Conservation (phyloP, 2,888 invertebrate genomes). For the Caenorhabditis macrosperma region DNA sequence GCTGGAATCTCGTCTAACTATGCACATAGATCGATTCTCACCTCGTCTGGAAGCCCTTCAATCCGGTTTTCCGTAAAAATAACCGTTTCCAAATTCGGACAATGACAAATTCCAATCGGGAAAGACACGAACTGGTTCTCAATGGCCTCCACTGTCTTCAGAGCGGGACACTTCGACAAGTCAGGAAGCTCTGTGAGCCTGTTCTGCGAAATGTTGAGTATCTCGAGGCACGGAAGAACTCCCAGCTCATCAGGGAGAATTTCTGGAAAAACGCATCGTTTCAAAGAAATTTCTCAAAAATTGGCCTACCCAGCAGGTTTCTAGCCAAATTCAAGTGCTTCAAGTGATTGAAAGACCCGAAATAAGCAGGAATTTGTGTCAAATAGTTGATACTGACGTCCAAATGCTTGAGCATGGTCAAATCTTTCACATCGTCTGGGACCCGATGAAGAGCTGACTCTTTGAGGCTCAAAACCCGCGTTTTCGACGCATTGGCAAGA, state of each 20-base stretch:
- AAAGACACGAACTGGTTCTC: constrained; percentile 43
- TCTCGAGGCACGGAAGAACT: constrained; percentile 82
- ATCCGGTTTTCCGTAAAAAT: constrained; percentile 52
- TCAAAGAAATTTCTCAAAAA: neutral
- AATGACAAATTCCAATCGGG: constrained; percentile 33
- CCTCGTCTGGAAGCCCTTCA: constrained; percentile 49
- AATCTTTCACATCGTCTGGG: constrained; percentile 71
- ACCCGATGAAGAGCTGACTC: constrained; percentile 87
- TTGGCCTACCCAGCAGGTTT: constrained; percentile 80
- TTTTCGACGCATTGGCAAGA: constrained; percentile 89
- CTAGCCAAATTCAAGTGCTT: constrained; percentile 83
- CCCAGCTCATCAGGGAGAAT: constrained; percentile 82
- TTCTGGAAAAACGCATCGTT: no score
- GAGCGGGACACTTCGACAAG: constrained; percentile 18
- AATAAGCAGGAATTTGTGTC: constrained; percentile 82
- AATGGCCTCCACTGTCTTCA: constrained; percentile 37
- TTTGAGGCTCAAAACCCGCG: constrained; percentile 92
- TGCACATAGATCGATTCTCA: no score
- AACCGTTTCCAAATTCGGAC: constrained; percentile 35
- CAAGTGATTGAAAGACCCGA: constrained; percentile 81
- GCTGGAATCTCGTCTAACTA: no score
- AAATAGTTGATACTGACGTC: constrained; percentile 95
- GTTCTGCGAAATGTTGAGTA: constrained; percentile 87
- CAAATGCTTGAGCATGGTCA: constrained; percentile 87
- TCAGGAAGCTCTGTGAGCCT: constrained; percentile 87